A percentile compares a stretch with the other conserved stretches of the same genome.
These are phyloP conservation scores for Drosophila orena DNA, from an alignment of 1,140 invertebrate genomes.

Conservation along the genomic window DNA sequence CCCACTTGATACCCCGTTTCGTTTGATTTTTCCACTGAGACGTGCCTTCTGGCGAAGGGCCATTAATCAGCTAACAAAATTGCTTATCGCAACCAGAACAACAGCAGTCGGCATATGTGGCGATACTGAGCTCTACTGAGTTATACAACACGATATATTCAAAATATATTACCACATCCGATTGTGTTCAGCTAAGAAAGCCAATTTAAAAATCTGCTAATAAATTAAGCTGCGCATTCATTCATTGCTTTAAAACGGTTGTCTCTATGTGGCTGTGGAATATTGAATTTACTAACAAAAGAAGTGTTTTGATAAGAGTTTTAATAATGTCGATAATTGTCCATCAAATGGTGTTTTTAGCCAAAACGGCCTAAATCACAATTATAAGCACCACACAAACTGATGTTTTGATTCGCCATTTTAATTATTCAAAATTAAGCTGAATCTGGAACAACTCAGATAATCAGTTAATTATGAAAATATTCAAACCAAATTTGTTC, in stretches of 20 bases:
- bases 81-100: slow-evolving; percentile 14
- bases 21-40: slow-evolving; percentile 9
- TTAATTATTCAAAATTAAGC: slow-evolving; percentile 16
- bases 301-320: no score
- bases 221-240: no score
- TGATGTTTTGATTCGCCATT: neutral
- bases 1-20: slow-evolving; percentile 6
- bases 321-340: no score
- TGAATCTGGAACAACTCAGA: neutral
- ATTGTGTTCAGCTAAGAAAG: no score
- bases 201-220: no score
- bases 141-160: neutral
- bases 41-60: slow-evolving; percentile 22
- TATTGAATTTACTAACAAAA: no score
- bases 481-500: slow-evolving; percentile 10
- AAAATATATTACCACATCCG: neutral
- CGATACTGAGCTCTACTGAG: neutral
- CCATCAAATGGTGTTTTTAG: no score
- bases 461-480: slow-evolving; percentile 5
- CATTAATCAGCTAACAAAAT: slow-evolving; percentile 34
- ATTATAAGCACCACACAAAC: neutral
- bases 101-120: slow-evolving; percentile 16
- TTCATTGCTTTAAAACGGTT: no score
- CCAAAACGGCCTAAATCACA: neutral
- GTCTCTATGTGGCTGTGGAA: no score